These are phyloP conservation scores for Sphyrna mokarran DNA, from an alignment of 2,113 vertebrate species.

Conservation along the genomic window DNA sequence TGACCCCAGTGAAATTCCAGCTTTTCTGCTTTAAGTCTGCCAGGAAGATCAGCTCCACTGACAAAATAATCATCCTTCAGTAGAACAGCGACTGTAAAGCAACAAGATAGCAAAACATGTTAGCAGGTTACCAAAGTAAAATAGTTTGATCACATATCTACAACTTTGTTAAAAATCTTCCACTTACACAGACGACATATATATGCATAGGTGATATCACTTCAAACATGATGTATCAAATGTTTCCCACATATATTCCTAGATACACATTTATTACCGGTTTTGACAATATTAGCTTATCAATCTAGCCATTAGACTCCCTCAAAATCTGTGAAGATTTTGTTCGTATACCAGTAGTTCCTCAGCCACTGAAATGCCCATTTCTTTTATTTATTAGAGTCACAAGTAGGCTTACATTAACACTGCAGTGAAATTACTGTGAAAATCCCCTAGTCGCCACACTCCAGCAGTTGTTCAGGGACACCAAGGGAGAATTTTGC, in stretches of 20 bases:
- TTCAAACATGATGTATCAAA: neutral
- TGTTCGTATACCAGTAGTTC: neutral
- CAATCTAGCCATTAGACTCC: neutral
- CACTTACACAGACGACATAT: neutral
- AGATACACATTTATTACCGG: neutral
- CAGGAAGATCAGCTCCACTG: constrained; percentile 79
- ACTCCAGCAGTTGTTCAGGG: too few species aligned
- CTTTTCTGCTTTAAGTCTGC: constrained; percentile 91
- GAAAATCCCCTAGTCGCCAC: too few species aligned
- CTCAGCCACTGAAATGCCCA: neutral
- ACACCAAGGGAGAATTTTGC: too few species aligned
- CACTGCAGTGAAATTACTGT: too few species aligned
- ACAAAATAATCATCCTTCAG: constrained; percentile 93
- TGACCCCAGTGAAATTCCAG: constrained; percentile 97
- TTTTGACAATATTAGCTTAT: neutral
- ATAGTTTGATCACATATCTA: neutral
- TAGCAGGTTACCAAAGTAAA: neutral
- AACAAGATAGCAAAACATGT: constrained; percentile 35
- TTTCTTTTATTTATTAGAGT: too few species aligned
- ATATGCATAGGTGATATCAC: neutral
- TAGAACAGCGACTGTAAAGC: constrained; percentile 77
- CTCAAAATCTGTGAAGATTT: neutral
- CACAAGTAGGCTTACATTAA: too few species aligned
- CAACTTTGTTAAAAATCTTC: neutral
- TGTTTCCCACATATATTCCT: neutral